Percentiles rank a stretch among this genome's conserved stretches.
Evolutionary conservation across 1,140 invertebrate genomes (phyloP).

Genomic region (Piezodorus guildinii): DNA sequence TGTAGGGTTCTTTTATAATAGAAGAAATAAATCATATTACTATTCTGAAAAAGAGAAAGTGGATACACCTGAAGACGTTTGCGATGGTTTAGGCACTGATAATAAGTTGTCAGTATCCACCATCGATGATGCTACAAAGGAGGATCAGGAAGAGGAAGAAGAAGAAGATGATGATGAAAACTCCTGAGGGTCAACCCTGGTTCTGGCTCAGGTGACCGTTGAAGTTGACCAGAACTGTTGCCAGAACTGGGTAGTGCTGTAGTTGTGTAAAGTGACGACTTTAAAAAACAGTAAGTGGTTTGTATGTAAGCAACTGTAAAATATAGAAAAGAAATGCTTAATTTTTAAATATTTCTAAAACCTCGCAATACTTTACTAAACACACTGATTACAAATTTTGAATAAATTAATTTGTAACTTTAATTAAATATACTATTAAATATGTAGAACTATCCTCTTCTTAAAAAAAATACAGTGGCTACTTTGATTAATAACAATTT

Average conservation of each 20-base stretch:
- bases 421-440: no score
- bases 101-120: constrained; percentile 33
- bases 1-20: constrained; percentile 42
- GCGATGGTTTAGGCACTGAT: constrained; percentile 15
- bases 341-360: no score
- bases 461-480: no score
- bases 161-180: constrained; percentile 14
- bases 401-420: no score
- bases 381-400: no score
- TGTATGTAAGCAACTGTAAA: no score
- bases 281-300: no score
- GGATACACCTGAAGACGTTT: constrained; percentile 26
- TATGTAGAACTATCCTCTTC: no score
- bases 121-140: constrained; percentile 35
- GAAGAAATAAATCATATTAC: constrained; percentile 52
- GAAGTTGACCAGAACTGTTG: constrained; percentile 24
- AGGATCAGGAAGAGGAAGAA: constrained; percentile 32
- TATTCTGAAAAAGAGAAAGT: constrained; percentile 46
- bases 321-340: no score
- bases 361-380: no score
- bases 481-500: no score
- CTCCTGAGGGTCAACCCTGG: constrained; percentile 19
- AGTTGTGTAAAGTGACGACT: background rate
- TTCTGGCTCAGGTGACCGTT: constrained; percentile 21
- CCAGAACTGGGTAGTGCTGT: constrained; percentile 16